phyloP scores from a whole-genome alignment of 2,888 invertebrate species.

The Sarcophaga subvicina region DNA sequence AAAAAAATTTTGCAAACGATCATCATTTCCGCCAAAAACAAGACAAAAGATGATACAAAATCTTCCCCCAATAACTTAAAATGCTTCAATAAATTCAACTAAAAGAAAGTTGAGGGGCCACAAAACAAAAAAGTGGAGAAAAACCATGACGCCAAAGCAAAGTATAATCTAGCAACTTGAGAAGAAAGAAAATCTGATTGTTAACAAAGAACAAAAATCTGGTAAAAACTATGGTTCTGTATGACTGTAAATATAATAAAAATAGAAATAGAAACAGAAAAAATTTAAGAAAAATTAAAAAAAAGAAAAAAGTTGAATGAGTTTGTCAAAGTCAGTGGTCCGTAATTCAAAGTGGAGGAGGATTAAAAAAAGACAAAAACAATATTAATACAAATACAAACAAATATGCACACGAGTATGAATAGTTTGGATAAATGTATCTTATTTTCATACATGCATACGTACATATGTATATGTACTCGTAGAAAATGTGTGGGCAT shows the following conservation, averaged over 20 bases:
- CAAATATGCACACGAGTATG: not conserved
- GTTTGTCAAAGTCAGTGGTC: conserved; percentile 68
- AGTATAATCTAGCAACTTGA: conserved; percentile 25
- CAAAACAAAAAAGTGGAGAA: conserved; percentile 24
- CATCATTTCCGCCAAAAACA: conserved; percentile 76
- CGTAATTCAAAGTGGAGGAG: conserved; percentile 61
- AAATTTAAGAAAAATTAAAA: not conserved
- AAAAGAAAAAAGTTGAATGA: conserved; percentile 41
- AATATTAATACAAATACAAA: not conserved
- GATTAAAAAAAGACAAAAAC: conserved; percentile 40
- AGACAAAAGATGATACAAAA: conserved; percentile 44
- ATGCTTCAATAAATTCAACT: conserved; percentile 55
- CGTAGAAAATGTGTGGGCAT: conserved; percentile 11
- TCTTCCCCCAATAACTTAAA: conserved; percentile 54
- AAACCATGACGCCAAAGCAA: conserved; percentile 58
- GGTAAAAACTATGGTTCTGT: not conserved
- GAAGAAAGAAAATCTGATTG: conserved; percentile 58
- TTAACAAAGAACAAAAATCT: conserved; percentile 68
- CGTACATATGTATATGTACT: not conserved
- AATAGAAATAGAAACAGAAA: conserved; percentile 19
- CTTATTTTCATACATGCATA: not conserved
- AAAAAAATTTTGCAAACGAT: conserved; percentile 73
- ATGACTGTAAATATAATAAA: not conserved
- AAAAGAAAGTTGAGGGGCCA: not conserved
- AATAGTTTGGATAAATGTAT: conserved; percentile 11